Percentiles rank a stretch among this genome's conserved stretches.
Conservation (phyloP, 2,888 invertebrate genomes). For the Ophioninae sp. region DNA sequence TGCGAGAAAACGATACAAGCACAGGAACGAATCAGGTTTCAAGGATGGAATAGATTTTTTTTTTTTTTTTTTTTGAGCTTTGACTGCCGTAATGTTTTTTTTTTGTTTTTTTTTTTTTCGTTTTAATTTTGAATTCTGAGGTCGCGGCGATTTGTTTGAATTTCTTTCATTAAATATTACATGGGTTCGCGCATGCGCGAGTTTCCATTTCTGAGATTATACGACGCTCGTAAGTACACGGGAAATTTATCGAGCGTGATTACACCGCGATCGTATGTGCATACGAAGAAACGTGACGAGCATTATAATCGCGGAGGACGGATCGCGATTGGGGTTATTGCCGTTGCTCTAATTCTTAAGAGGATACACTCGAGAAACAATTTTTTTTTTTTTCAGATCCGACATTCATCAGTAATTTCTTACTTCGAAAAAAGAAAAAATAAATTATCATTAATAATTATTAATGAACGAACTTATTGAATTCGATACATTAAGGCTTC, state of each 20-base stretch:
- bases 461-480: too few species aligned
- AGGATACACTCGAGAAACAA: background rate
- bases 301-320: background rate
- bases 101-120: background rate
- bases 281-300: background rate
- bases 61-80: background rate
- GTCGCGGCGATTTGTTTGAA: background rate
- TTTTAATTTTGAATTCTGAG: background rate
- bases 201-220: background rate
- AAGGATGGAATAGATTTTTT: background rate
- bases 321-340: background rate
- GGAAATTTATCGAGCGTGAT: conserved; percentile 8
- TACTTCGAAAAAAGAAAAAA: too few species aligned
- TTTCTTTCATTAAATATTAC: background rate
- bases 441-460: too few species aligned
- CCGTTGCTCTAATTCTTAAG: background rate
- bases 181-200: background rate
- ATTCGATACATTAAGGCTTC: too few species aligned
- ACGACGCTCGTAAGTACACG: background rate
- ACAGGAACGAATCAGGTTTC: background rate
- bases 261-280: conserved; percentile 8
- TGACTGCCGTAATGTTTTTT: background rate
- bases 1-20: background rate
- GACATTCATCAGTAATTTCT: too few species aligned
- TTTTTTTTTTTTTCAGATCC: background rate